phyloP scores from a whole-genome alignment of 1,140 invertebrate genomes.

The Drosophila equinoxialis region DNA sequence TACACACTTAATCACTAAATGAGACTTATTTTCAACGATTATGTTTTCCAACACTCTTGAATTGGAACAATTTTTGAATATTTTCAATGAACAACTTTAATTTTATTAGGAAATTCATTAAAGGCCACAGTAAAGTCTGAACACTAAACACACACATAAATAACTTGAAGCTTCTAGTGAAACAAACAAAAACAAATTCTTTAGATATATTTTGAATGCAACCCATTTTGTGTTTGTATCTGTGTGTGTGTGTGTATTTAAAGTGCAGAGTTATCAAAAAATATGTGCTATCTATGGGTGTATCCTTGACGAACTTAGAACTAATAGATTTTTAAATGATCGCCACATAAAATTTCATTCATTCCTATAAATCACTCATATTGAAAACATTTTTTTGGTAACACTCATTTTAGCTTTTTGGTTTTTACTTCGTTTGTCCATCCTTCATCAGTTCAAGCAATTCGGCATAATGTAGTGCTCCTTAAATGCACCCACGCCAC shows the following conservation, averaged over 20 bases:
- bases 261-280: slow-evolving; percentile 67
- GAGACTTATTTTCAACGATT: no score
- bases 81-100: no score
- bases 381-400: slow-evolving; percentile 51
- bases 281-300: slow-evolving; percentile 29
- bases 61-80: no score
- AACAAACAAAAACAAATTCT: slow-evolving; percentile 23
- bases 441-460: slow-evolving; percentile 53
- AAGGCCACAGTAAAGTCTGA: background rate
- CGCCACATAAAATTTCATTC: slow-evolving; percentile 20
- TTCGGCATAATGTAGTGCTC: slow-evolving; percentile 63
- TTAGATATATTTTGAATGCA: slow-evolving; percentile 41
- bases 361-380: slow-evolving; percentile 32
- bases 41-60: no score
- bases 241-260: slow-evolving; percentile 41
- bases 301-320: slow-evolving; percentile 3
- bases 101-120: background rate
- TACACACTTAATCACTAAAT: background rate
- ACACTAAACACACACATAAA: slow-evolving; percentile 31
- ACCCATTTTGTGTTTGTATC: slow-evolving; percentile 45
- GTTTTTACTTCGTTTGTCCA: slow-evolving; percentile 16
- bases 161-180: slow-evolving; percentile 49
- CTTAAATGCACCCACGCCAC: slow-evolving; percentile 68
- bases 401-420: slow-evolving; percentile 48
- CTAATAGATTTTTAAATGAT: slow-evolving; percentile 1